Evolutionary conservation across 2,888 invertebrate genomes (phyloP).

Genomic region (Mantis religiosa): DNA sequence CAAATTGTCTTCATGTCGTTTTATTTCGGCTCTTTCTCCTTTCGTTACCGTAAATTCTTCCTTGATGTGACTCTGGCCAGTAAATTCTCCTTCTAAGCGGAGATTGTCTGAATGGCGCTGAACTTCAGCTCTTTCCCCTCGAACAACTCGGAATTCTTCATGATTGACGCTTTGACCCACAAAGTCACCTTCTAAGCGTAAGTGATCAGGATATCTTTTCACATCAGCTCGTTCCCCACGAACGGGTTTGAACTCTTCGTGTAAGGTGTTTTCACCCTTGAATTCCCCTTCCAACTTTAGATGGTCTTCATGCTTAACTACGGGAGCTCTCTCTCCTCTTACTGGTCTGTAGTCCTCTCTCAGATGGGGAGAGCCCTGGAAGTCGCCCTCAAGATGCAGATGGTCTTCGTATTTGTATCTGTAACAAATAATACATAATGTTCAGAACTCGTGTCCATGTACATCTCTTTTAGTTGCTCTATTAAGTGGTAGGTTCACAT

Average conservation of each 20-base stretch:
- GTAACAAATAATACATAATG: not conserved
- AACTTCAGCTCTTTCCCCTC: constrained; percentile 46
- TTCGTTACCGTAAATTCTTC: constrained; percentile 42
- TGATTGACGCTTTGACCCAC: constrained; percentile 36
- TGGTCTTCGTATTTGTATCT: constrained; percentile 41
- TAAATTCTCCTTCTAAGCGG: constrained; percentile 53
- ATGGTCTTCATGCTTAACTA: constrained; percentile 59
- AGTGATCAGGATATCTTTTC: constrained; percentile 36
- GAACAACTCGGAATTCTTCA: constrained; percentile 30
- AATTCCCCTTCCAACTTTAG: constrained; percentile 66
- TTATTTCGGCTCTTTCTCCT: constrained; percentile 47
- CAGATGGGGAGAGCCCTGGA: constrained; percentile 34
- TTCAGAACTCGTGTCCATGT: no score
- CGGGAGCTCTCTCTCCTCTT: constrained; percentile 48
- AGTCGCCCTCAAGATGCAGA: constrained; percentile 40
- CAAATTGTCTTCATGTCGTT: constrained; percentile 43
- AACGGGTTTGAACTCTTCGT: constrained; percentile 42
- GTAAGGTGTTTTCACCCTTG: constrained; percentile 31
- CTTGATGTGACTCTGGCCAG: constrained; percentile 46
- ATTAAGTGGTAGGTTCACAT: no score
- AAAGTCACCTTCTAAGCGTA: constrained; percentile 40
- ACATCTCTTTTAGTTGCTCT: no score
- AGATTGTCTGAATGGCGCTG: constrained; percentile 55
- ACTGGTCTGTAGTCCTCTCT: constrained; percentile 57
- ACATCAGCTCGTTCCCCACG: constrained; percentile 42